A percentile compares a stretch with the other conserved stretches of the same genome.
Conservation (phyloP, 2,888 invertebrate species). For the Dryocosmus kuriphilus region DNA sequence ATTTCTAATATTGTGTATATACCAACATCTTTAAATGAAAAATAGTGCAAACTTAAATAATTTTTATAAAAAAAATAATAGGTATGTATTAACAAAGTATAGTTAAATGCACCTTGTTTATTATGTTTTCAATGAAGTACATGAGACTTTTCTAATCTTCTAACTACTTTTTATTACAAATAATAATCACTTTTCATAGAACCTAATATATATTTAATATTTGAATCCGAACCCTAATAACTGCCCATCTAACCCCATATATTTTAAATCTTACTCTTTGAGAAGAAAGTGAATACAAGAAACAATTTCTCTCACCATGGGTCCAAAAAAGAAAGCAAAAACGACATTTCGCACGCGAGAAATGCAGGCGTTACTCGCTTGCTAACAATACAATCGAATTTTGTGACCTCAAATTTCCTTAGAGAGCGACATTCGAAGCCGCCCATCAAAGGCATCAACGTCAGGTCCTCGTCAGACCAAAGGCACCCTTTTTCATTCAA, state of each 20-base stretch:
- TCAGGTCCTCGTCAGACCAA: constrained; percentile 69
- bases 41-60: too few species aligned
- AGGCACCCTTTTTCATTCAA: constrained; percentile 58
- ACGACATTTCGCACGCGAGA: constrained; percentile 54
- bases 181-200: too few species aligned
- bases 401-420: constrained; percentile 66
- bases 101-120: too few species aligned
- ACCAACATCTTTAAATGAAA: too few species aligned
- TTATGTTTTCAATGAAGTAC: too few species aligned
- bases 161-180: too few species aligned
- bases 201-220: background rate
- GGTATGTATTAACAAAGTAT: too few species aligned
- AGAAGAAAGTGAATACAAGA: constrained; percentile 27
- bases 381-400: constrained; percentile 50
- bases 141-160: too few species aligned
- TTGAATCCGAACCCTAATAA: background rate
- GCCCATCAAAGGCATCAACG: constrained; percentile 68
- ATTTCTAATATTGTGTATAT: too few species aligned
- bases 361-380: constrained; percentile 45
- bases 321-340: constrained; percentile 40
- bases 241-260: background rate
- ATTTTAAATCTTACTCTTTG: background rate
- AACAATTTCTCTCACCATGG: constrained; percentile 26
- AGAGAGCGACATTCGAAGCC: constrained; percentile 62
- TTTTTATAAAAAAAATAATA: too few species aligned